Evolutionary conservation across 1,140 invertebrate genomes (phyloP).

Genomic region (Colletes gigas): DNA sequence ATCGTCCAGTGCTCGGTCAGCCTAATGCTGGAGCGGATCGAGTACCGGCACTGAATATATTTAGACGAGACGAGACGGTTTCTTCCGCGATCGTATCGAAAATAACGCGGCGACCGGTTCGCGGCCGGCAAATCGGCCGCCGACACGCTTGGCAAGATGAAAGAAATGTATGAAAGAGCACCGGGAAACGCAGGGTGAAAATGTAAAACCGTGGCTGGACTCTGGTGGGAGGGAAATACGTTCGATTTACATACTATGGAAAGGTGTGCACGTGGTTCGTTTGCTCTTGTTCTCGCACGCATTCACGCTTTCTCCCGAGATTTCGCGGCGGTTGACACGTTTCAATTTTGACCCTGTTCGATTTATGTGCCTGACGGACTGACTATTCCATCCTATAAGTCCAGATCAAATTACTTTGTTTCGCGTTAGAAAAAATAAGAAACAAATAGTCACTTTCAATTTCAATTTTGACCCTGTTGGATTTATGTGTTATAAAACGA

Average conservation of each 20-base stretch:
- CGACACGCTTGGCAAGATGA: conserved; percentile 11
- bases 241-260: conserved; percentile 50
- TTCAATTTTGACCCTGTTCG: too few species aligned
- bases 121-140: conserved; percentile 15
- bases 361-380: too few species aligned
- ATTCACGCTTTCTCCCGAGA: conserved; percentile 54
- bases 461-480: too few species aligned
- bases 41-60: background rate
- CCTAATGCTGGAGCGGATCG: too few species aligned
- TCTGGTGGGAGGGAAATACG: background rate
- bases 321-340: background rate
- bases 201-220: background rate
- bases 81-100: conserved; percentile 52
- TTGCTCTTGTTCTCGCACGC: conserved; percentile 44
- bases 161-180: conserved; percentile 30
- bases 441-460: too few species aligned
- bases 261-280: background rate
- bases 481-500: too few species aligned
- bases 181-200: conserved; percentile 44
- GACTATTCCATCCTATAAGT: too few species aligned
- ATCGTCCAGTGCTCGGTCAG: too few species aligned
- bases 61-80: conserved; percentile 41
- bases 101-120: conserved; percentile 23
- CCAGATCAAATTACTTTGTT: too few species aligned
- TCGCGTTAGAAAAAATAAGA: too few species aligned